A percentile compares a stretch with the other conserved stretches of the same genome.
phyloP scores from a whole-genome alignment of 2,888 invertebrate genomes.

The Trichopoda pennipes region DNA sequence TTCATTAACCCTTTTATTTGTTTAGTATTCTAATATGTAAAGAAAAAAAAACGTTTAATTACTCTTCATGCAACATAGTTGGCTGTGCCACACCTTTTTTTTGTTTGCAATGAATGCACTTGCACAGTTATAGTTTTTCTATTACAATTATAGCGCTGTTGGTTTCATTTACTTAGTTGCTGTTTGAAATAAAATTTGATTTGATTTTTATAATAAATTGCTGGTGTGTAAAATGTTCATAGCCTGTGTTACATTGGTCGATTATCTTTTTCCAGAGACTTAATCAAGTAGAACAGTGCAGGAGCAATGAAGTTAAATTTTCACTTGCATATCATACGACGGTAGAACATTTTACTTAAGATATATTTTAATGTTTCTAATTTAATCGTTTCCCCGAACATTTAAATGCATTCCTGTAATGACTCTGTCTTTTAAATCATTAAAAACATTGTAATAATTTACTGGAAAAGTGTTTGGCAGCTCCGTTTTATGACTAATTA shows the following conservation, averaged over 20 bases:
- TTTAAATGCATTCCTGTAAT: background rate
- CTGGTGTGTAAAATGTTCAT: conserved; percentile 37
- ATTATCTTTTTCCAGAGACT: background rate
- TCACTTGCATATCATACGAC: background rate
- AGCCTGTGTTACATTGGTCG: too few species aligned
- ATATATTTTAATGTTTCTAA: background rate
- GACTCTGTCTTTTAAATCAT: background rate
- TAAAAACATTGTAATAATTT: background rate
- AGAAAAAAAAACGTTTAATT: conserved; percentile 34
- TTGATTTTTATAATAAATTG: conserved; percentile 14
- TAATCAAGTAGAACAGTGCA: conserved; percentile 13
- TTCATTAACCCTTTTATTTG: conserved; percentile 48
- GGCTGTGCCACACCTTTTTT: conserved; percentile 30
- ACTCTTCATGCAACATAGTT: conserved; percentile 13
- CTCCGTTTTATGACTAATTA: conserved; percentile 17
- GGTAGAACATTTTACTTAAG: too few species aligned
- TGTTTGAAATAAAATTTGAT: conserved; percentile 5
- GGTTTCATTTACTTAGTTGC: background rate
- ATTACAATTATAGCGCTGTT: background rate
- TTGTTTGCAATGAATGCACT: conserved; percentile 9
- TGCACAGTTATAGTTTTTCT: conserved; percentile 24
- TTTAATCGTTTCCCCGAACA: background rate
- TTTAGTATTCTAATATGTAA: conserved; percentile 7
- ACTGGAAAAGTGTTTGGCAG: background rate
- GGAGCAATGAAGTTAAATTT: background rate